A percentile compares a stretch with the other conserved stretches of the same genome.
Conservation (phyloP, 2,888 invertebrate genomes). For the Tholera decimalis region DNA sequence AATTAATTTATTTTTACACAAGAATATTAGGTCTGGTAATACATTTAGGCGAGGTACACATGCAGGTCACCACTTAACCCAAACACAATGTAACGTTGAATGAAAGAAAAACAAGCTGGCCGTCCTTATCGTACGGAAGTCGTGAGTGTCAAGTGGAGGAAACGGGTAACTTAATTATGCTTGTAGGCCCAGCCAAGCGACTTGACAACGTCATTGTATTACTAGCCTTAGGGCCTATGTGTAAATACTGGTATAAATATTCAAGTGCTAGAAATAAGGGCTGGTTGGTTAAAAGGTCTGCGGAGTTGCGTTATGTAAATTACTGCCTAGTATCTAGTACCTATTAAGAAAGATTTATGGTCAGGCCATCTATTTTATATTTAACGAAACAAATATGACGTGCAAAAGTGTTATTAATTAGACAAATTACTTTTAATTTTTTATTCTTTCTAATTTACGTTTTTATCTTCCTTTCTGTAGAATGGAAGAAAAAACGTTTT, state of each 20-base stretch:
- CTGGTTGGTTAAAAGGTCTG: slow-evolving; percentile 24
- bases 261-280: slow-evolving; percentile 21
- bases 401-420: no score
- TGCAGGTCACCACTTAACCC: slow-evolving; percentile 62
- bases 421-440: no score
- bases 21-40: slow-evolving; percentile 42
- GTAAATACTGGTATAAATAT: slow-evolving; percentile 46
- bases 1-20: slow-evolving; percentile 22
- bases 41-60: slow-evolving; percentile 49
- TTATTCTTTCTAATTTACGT: no score
- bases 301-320: slow-evolving; percentile 8
- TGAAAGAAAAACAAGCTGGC: slow-evolving; percentile 60
- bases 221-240: slow-evolving; percentile 37
- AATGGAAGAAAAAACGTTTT: no score
- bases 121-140: slow-evolving; percentile 61
- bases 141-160: slow-evolving; percentile 62
- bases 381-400: no score
- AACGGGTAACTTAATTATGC: slow-evolving; percentile 66
- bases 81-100: slow-evolving; percentile 53
- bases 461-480: no score
- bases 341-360: no score
- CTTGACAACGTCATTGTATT: slow-evolving; percentile 52
- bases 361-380: no score
- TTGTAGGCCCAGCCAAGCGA: slow-evolving; percentile 48
- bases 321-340: slow-evolving; percentile 8